Conservation (phyloP, 2,113 vertebrate species). For the Oenanthe oenanthe region DNA sequence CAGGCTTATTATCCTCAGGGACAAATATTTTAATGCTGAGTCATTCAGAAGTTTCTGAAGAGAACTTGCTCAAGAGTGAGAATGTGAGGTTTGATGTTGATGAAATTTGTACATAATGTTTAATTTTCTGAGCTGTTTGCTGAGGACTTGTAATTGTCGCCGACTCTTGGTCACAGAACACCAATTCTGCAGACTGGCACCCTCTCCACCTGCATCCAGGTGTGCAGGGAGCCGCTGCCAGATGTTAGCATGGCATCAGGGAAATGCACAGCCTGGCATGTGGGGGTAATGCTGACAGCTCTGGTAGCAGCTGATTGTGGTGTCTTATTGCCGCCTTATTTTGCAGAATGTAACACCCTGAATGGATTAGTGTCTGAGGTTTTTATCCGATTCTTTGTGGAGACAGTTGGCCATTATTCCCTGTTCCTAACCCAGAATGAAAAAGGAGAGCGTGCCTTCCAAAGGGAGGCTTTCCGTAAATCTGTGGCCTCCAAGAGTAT, state of each 20-base stretch:
- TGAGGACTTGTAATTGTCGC: background rate
- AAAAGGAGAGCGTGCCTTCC: constrained; percentile 91
- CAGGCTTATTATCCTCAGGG: background rate
- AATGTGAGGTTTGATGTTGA: background rate
- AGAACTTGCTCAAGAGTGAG: background rate
- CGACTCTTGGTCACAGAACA: background rate
- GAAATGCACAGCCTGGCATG: background rate
- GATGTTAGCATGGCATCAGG: background rate
- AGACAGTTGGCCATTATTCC: constrained; percentile 96
- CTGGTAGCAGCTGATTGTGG: constrained; percentile 20
- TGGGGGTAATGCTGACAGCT: background rate
- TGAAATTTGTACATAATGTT: background rate
- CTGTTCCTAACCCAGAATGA: constrained; percentile 95
- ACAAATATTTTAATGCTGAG: background rate
- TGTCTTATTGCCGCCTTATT: constrained; percentile 49
- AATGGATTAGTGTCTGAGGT: constrained; percentile 97
- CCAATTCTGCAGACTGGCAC: background rate
- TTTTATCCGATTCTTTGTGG: constrained; percentile 98
- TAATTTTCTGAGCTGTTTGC: background rate
- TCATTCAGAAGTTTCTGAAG: background rate
- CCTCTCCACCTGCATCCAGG: background rate
- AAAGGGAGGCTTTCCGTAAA: constrained; percentile 96
- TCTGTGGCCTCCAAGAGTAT: constrained; percentile 98
- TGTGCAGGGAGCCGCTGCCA: background rate
- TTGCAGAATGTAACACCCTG: constrained; percentile 92